A percentile compares a stretch with the other conserved stretches of the same genome.
These are phyloP conservation scores for Tortricodes alternella DNA, from an alignment of 2,888 invertebrate species.

Conservation along the genomic window DNA sequence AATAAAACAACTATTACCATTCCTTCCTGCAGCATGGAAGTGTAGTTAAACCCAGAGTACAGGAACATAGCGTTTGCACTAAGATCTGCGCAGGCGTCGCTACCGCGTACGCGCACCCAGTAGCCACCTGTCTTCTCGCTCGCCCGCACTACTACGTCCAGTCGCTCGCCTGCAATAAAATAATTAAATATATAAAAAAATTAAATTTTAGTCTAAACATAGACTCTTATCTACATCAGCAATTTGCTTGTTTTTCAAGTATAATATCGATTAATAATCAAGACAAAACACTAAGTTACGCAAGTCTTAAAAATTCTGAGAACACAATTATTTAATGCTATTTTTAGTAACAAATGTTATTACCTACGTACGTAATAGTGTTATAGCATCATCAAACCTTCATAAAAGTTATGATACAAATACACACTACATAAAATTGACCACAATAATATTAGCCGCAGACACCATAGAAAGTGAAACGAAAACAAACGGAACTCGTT, in stretches of 20 bases:
- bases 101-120: conserved; percentile 78
- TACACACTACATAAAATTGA: neutral
- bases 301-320: neutral
- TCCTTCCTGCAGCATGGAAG: conserved; percentile 60
- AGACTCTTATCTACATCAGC: no score
- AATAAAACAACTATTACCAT: conserved; percentile 43
- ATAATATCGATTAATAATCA: no score
- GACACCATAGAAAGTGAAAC: conserved; percentile 64
- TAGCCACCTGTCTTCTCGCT: conserved; percentile 77
- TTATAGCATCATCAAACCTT: conserved; percentile 11
- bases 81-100: conserved; percentile 73
- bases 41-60: conserved; percentile 80
- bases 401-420: neutral
- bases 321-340: conserved; percentile 15
- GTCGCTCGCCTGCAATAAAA: conserved; percentile 82
- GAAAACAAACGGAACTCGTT: conserved; percentile 53
- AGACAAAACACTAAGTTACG: no score
- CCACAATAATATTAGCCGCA: neutral
- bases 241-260: no score
- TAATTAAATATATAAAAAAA: conserved; percentile 3
- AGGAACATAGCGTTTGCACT: conserved; percentile 64
- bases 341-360: conserved; percentile 2
- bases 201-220: no score
- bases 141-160: conserved; percentile 83
- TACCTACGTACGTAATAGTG: conserved; percentile 2